Evolutionary conservation across 2,113 vertebrate genomes (phyloP), one percentile per base, ranked within the genome.

Genomic region (Tachysurus vachellii): DNA sequence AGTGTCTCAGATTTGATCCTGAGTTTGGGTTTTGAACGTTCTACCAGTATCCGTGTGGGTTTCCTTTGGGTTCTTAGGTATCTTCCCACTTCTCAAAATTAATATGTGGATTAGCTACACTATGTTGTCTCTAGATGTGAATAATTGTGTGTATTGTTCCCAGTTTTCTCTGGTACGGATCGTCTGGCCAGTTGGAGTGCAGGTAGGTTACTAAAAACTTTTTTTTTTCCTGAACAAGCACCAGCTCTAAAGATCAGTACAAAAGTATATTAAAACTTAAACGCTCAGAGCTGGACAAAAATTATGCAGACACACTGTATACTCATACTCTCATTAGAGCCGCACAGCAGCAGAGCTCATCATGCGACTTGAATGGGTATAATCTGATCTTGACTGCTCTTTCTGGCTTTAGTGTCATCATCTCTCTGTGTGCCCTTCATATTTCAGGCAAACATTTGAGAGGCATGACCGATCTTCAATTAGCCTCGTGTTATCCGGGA

Each of bases 391-490:
- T 61, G 88, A 88, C 93, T 93, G 92, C 91, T 93, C 89, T 90
- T 93, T 92, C 90, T 59, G 88, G 89, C 86, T 91, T 91, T 88
- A 91, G 90, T 91, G 90, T 88, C 80, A 84, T 83, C 73, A 47
- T 83, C 80, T 83, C 56, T 86, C 64, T 16, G 12, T 91, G 92
- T 91, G 93, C 93, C 92, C 90, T 93, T 94, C 93, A 95, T 94
- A 94, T 95, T 95, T 93, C 93, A 94, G 93, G 94, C 93, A 94
- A 94, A 94, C 91, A 93, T 94, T 94, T 92, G 93, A 94, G 93
- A 36, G 82, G 92, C 91, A 91, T 95, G 94, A 94, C 94, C 94
- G 93, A 95, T 95, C 94, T 93, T 92, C 94, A 95, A 95, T 95
- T 95, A 95, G 94, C 93, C 94, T 93, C 93, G 93, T 94, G 93